Conservation (phyloP, 1,140 invertebrate genomes). For the Drosophila ficusphila region DNA sequence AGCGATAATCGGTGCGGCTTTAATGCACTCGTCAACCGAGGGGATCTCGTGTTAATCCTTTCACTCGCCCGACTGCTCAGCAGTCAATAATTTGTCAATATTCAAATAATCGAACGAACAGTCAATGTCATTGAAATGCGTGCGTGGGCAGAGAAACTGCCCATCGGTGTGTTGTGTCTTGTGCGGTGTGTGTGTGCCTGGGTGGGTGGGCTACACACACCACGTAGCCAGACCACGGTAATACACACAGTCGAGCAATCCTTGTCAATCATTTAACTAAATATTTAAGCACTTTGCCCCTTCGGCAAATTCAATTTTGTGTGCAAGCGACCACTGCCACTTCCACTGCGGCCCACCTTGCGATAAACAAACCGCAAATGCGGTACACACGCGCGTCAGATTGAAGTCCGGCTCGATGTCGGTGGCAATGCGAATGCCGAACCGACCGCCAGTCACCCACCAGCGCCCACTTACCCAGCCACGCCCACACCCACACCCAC, state of each 20-base stretch:
- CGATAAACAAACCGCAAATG: slow-evolving; percentile 69
- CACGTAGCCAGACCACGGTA: slow-evolving; percentile 4
- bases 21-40: slow-evolving; percentile 3
- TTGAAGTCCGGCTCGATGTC: slow-evolving; percentile 30
- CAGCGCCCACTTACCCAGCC: background rate
- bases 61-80: slow-evolving; percentile 22
- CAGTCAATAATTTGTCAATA: slow-evolving; percentile 60
- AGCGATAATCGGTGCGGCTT: slow-evolving; percentile 16
- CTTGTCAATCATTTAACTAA: slow-evolving; percentile 69
- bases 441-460: background rate
- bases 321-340: slow-evolving; percentile 23
- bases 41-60: slow-evolving; percentile 19
- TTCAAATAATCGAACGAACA: slow-evolving; percentile 41
- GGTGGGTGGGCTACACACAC: background rate
- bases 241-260: slow-evolving; percentile 28
- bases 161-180: too few species aligned
- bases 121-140: slow-evolving; percentile 21
- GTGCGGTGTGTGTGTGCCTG: background rate
- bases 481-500: background rate
- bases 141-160: background rate
- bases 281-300: slow-evolving; percentile 62
- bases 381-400: slow-evolving; percentile 58
- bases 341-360: slow-evolving; percentile 2
- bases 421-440: background rate
- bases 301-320: slow-evolving; percentile 61